Conservation (phyloP, 2,888 invertebrate genomes). For the Hyposoter dolosus region DNA sequence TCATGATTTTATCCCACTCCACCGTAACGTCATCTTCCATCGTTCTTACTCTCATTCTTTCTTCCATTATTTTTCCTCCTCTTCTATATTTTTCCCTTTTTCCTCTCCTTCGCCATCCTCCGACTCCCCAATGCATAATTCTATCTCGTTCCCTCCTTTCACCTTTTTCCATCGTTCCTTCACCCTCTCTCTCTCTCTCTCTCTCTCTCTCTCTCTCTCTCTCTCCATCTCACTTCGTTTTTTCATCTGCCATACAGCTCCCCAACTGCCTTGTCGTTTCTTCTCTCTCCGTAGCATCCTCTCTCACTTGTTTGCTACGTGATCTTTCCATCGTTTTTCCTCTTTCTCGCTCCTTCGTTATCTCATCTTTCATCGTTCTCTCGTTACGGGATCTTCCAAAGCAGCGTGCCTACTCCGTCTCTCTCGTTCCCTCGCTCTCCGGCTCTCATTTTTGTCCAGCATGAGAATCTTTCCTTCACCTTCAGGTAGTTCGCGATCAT, state of each 20-base stretch:
- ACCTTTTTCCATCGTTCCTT: not conserved
- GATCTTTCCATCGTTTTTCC: conserved; percentile 20
- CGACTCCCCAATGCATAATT: not conserved
- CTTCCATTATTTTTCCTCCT: conserved; percentile 41
- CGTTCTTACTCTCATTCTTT: conserved; percentile 30
- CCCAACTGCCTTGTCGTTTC: not conserved
- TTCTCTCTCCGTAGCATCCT: not conserved
- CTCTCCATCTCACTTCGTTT: not conserved
- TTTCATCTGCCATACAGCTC: conserved; percentile 8
- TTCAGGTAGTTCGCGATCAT: conserved; percentile 21
- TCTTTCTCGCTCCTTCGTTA: conserved; percentile 24
- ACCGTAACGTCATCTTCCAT: conserved; percentile 34
- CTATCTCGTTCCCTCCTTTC: conserved; percentile 24
- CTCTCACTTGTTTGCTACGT: conserved; percentile 4
- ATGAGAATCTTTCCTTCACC: conserved; percentile 30
- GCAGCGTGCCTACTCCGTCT: conserved; percentile 5
- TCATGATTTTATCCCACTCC: conserved; percentile 37
- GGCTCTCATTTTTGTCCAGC: conserved; percentile 33
- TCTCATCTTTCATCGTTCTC: conserved; percentile 20
- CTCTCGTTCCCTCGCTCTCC: conserved; percentile 2
- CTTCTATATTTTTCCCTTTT: conserved; percentile 39
- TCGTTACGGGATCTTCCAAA: conserved; percentile 19
- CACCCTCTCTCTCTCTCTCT: not conserved
- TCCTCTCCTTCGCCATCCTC: conserved; percentile 11
- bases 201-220: conserved; percentile 1